A percentile compares a stretch with the other conserved stretches of the same genome.
These are phyloP conservation scores for Oreortyx pictus DNA, from an alignment of 2,797 vertebrate species.

Conservation along the genomic window DNA sequence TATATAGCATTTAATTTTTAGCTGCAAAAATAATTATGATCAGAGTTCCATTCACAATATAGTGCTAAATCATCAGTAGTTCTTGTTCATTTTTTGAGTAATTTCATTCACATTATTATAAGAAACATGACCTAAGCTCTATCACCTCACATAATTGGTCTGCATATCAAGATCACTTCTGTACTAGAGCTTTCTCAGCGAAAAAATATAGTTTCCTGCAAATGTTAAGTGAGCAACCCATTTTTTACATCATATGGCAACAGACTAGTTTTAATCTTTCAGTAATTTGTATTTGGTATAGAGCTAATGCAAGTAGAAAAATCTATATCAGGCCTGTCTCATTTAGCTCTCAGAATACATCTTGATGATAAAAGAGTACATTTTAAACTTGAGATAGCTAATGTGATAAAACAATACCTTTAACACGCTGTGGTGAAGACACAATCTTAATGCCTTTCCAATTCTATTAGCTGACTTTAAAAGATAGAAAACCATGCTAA, in stretches of 20 bases:
- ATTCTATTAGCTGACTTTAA: slow-evolving; percentile 64
- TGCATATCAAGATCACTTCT: slow-evolving; percentile 34
- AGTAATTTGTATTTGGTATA: slow-evolving; percentile 69
- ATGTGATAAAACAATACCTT: slow-evolving; percentile 62
- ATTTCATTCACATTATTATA: slow-evolving; percentile 63
- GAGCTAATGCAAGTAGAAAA: slow-evolving; percentile 66
- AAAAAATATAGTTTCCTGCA: slow-evolving; percentile 35
- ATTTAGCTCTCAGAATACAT: slow-evolving; percentile 51
- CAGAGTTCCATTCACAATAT: slow-evolving; percentile 15
- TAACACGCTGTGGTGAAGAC: slow-evolving; percentile 38
- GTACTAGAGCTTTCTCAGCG: slow-evolving; percentile 21
- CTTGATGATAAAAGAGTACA: slow-evolving; percentile 56
- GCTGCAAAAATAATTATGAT: slow-evolving; percentile 54
- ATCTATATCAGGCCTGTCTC: slow-evolving; percentile 59
- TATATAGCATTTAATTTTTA: slow-evolving; percentile 53
- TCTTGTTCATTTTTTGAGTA: slow-evolving; percentile 43
- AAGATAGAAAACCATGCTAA: slow-evolving; percentile 58
- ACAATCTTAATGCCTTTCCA: slow-evolving; percentile 55
- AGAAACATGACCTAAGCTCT: slow-evolving; percentile 41
- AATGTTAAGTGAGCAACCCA: slow-evolving; percentile 47
- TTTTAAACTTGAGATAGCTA: slow-evolving; percentile 57
- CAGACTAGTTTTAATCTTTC: slow-evolving; percentile 61
- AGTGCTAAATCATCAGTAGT: slow-evolving; percentile 24
- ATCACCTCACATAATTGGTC: slow-evolving; percentile 44
- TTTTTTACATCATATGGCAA: slow-evolving; percentile 51